Evolutionary conservation across 2,888 invertebrate genomes (phyloP).

Genomic region (Drosophila mettleri): DNA sequence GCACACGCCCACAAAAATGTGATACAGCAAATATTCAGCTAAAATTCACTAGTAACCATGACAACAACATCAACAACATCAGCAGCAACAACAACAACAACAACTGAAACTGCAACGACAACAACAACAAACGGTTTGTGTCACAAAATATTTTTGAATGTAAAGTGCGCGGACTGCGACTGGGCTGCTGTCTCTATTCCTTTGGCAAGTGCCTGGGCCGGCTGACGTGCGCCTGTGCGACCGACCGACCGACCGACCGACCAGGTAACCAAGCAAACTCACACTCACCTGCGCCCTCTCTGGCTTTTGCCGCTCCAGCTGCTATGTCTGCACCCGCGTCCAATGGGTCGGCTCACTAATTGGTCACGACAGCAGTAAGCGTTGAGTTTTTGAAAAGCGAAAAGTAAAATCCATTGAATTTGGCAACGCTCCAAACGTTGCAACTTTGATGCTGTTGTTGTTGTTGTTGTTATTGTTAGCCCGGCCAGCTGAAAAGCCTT

Average conservation of each 20-base stretch:
- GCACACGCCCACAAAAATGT: slow-evolving; percentile 69
- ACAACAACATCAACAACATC: slow-evolving; percentile 25
- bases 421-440: slow-evolving; percentile 65
- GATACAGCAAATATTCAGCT: slow-evolving; percentile 60
- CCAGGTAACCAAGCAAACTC: slow-evolving; percentile 28
- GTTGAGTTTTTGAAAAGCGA: slow-evolving; percentile 71
- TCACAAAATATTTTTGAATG: slow-evolving; percentile 80
- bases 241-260: slow-evolving; percentile 39
- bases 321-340: slow-evolving; percentile 27
- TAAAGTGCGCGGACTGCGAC: slow-evolving; percentile 61
- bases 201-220: slow-evolving; percentile 42
- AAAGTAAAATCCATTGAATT: slow-evolving; percentile 79
- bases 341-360: slow-evolving; percentile 69
- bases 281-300: slow-evolving; percentile 17
- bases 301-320: slow-evolving; percentile 8
- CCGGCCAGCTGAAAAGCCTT: slow-evolving; percentile 68
- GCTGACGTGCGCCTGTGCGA: slow-evolving; percentile 74
- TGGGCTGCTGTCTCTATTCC: slow-evolving; percentile 71
- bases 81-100: slow-evolving; percentile 25
- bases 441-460: slow-evolving; percentile 34
- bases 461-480: slow-evolving; percentile 1
- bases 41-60: slow-evolving; percentile 23
- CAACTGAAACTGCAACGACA: slow-evolving; percentile 24
- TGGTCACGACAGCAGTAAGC: slow-evolving; percentile 73
- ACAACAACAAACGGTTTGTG: slow-evolving; percentile 69